A percentile compares a stretch with the other conserved stretches of the same genome.
These are phyloP conservation scores for Leptothorax acervorum DNA, from an alignment of 2,888 invertebrate genomes.

Conservation along the genomic window DNA sequence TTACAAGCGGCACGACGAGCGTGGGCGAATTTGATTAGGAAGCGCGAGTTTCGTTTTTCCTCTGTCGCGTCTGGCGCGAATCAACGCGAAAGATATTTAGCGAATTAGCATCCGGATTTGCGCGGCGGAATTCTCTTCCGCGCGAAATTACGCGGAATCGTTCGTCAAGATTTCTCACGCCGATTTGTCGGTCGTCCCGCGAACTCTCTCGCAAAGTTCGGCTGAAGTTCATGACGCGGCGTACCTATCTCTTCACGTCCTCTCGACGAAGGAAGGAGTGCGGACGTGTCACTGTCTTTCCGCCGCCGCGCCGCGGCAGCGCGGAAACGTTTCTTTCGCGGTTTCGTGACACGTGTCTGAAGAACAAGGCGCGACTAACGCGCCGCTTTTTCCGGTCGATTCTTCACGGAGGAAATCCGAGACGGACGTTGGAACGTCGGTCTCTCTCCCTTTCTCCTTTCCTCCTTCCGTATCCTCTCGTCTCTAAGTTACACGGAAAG, in stretches of 20 bases:
- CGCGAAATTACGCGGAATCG: neutral
- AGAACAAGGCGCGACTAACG: conserved; percentile 37
- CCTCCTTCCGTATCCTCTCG: neutral
- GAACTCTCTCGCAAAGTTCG: conserved; percentile 30
- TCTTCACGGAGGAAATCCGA: conserved; percentile 33
- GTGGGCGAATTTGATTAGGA: conserved; percentile 19
- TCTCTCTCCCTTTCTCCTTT: neutral
- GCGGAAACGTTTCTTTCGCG: conserved; percentile 43
- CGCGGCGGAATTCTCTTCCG: neutral
- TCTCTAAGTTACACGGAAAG: neutral
- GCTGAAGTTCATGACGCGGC: conserved; percentile 8
- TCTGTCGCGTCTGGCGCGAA: neutral
- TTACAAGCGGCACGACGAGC: conserved; percentile 6
- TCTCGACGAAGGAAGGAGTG: neutral
- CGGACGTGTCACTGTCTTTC: conserved; percentile 39
- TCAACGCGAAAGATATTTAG: neutral
- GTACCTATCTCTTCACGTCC: neutral
- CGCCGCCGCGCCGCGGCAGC: conserved; percentile 10
- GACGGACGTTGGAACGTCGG: conserved; percentile 20
- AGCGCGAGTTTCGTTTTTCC: neutral
- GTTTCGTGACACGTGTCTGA: conserved; percentile 26
- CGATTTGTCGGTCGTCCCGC: conserved; percentile 19
- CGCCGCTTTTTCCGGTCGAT: conserved; percentile 29
- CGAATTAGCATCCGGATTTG: neutral
- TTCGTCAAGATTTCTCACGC: conserved; percentile 28